Evolutionary conservation across 2,113 vertebrate genomes (phyloP).

Genomic region (Himantopus leucocephalus): DNA sequence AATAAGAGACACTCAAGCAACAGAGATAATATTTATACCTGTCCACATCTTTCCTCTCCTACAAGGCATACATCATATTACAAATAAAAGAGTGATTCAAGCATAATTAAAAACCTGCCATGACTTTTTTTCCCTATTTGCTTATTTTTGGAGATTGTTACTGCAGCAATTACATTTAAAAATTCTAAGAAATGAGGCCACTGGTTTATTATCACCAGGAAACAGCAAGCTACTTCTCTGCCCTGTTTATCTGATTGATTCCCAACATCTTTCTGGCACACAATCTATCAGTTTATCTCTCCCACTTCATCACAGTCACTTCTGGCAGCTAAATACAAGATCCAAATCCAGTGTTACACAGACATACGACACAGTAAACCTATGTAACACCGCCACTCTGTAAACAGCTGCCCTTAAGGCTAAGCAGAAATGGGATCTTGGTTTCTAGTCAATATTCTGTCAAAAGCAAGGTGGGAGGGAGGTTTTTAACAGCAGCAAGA

Average conservation of each 20-base stretch:
- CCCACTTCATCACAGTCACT: conserved; percentile 90
- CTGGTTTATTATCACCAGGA: conserved; percentile 83
- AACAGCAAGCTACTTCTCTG: conserved; percentile 77
- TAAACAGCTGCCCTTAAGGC: conserved; percentile 79
- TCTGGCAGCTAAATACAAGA: conserved; percentile 88
- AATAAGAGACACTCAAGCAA: neutral
- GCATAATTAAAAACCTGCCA: conserved; percentile 54
- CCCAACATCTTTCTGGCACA: conserved; percentile 85
- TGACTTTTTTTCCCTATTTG: conserved; percentile 24
- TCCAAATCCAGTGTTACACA: conserved; percentile 84
- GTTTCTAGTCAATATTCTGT: conserved; percentile 71
- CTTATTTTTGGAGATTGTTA: conserved; percentile 68
- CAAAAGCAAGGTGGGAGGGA: conserved; percentile 56
- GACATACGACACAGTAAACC: conserved; percentile 80
- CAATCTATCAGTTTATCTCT: conserved; percentile 90
- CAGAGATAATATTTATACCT: conserved; percentile 27
- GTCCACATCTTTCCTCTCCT: neutral
- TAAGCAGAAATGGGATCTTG: conserved; percentile 67
- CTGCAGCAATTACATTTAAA: conserved; percentile 68
- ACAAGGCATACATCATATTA: neutral
- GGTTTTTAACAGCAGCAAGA: conserved; percentile 5
- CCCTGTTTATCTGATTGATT: conserved; percentile 85
- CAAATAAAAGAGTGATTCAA: conserved; percentile 25
- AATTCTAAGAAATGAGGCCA: conserved; percentile 68
- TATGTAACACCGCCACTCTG: conserved; percentile 68